phyloP scores from a whole-genome alignment of 2,113 vertebrate species.

The Alligator sinensis region DNA sequence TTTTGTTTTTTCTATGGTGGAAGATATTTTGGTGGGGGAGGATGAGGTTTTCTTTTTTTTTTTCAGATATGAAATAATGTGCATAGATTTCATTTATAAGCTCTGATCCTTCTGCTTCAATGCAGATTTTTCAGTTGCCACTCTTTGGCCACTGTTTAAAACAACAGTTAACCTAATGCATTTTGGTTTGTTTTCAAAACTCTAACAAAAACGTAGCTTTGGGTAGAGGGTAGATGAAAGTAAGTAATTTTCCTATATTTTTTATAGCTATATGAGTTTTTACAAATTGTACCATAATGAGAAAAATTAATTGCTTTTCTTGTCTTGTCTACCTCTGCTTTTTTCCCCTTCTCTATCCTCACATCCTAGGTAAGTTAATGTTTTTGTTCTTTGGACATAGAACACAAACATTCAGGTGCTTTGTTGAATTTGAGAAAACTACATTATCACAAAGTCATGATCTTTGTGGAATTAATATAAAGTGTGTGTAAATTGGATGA shows the following conservation, averaged over 20 bases:
- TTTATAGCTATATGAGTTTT: neutral
- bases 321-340: neutral
- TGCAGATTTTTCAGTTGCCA: slow-evolving; percentile 32
- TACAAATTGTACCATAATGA: neutral
- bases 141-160: neutral
- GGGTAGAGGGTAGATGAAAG: neutral
- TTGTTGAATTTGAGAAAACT: slow-evolving; percentile 30
- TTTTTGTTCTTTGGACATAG: slow-evolving; percentile 38
- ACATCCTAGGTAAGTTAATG: slow-evolving; percentile 10
- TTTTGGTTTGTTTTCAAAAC: slow-evolving; percentile 37
- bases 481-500: slow-evolving; percentile 34
- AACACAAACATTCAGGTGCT: neutral
- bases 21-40: slow-evolving; percentile 7
- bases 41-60: slow-evolving; percentile 21
- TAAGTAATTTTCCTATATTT: neutral
- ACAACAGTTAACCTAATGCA: slow-evolving; percentile 36
- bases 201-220: neutral
- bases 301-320: neutral
- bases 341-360: neutral
- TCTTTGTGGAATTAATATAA: slow-evolving; percentile 44
- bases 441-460: slow-evolving; percentile 10
- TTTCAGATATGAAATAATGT: slow-evolving; percentile 21
- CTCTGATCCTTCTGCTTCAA: slow-evolving; percentile 48
- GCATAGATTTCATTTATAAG: slow-evolving; percentile 14
- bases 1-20: slow-evolving; percentile 45